A percentile compares a stretch with the other conserved stretches of the same genome.
Conservation (phyloP, 2,888 invertebrate species). For the Epistrophella euchroma region DNA sequence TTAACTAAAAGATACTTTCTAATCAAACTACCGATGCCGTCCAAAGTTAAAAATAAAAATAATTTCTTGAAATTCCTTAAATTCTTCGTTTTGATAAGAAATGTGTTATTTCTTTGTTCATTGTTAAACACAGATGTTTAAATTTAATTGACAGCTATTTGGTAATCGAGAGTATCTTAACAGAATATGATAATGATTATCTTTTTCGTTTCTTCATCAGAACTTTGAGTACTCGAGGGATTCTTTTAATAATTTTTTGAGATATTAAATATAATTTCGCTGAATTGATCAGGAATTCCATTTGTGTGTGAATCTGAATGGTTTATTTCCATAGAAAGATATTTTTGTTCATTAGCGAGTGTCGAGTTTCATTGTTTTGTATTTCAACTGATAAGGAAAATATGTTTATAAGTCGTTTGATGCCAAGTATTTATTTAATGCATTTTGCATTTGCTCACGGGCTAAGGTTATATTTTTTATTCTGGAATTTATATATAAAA, state of each 20-base stretch:
- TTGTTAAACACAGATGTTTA: constrained; percentile 22
- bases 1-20: constrained; percentile 27
- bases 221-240: neutral
- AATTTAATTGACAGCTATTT: neutral
- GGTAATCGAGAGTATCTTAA: neutral
- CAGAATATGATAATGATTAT: neutral
- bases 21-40: neutral
- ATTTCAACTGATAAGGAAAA: constrained; percentile 10
- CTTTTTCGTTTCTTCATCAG: neutral
- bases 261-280: neutral
- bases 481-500: too few relatives aligned
- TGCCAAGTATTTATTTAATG: constrained; percentile 2
- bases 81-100: constrained; percentile 15
- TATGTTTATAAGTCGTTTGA: neutral
- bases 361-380: constrained; percentile 10
- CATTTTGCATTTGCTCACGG: neutral
- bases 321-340: neutral
- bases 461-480: neutral
- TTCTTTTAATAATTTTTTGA: neutral
- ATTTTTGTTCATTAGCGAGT: neutral
- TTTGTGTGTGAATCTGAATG: neutral
- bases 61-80: neutral
- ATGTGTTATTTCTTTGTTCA: neutral
- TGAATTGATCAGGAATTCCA: neutral
- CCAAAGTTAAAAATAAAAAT: neutral